Percentiles rank a stretch among this genome's conserved stretches.
Evolutionary conservation across 2,888 invertebrate genomes (phyloP).

Genomic region (Linnaemya vulpina): DNA sequence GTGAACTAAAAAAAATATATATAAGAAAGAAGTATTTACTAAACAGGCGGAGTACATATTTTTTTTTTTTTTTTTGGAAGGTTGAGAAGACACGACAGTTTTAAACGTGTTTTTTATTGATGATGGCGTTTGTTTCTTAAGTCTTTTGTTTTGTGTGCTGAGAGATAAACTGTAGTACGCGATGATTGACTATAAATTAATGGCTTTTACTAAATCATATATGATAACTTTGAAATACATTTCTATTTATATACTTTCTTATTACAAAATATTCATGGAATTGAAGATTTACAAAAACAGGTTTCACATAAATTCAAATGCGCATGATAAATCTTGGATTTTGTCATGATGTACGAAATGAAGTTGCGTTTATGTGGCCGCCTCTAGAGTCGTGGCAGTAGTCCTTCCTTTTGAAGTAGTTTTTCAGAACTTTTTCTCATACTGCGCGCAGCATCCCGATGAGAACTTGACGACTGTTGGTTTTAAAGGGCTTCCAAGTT

Average conservation of each 20-base stretch:
- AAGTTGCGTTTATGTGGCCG: too few relatives aligned
- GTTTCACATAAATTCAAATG: too few relatives aligned
- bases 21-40: neutral
- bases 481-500: too few relatives aligned
- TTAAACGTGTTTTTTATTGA: slow-evolving; percentile 55
- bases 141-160: slow-evolving; percentile 62
- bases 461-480: too few relatives aligned
- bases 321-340: too few relatives aligned
- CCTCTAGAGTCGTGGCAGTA: too few relatives aligned
- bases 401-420: too few relatives aligned
- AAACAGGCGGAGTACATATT: neutral
- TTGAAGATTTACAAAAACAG: too few relatives aligned
- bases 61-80: neutral
- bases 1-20: neutral
- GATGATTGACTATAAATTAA: slow-evolving; percentile 67
- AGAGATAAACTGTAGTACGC: slow-evolving; percentile 57
- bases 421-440: too few relatives aligned
- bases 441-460: too few relatives aligned
- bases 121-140: slow-evolving; percentile 69
- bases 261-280: neutral
- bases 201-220: slow-evolving; percentile 42
- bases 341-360: too few relatives aligned
- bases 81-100: slow-evolving; percentile 32
- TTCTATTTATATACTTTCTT: neutral
- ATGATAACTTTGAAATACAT: neutral